Base-by-base conservation (phyloP, 2,797 vertebrate genomes). In the Alauda arvensis region DNA sequence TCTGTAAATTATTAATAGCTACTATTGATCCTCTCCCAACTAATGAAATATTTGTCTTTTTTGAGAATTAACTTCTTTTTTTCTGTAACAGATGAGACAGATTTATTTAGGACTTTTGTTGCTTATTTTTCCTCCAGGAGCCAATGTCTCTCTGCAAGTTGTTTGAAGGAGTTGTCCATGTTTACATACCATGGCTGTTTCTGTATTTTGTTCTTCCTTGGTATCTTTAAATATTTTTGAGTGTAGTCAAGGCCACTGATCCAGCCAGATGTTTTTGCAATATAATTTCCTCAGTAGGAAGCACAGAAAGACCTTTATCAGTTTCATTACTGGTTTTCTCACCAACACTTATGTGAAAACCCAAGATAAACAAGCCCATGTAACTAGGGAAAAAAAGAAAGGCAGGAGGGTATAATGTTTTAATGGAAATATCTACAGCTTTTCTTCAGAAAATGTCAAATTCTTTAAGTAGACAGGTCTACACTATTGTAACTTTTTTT, bases 1-100 rank as follows among this genome's bases (percentile, higher is more conserved):
- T 80, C 66, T 69, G 37, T 92, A 68, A 88, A 88, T 88, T 89
- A 79, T 89, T 92, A 86, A 76, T 80, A 75, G 60, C 34, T 79
- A 2, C 21, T 59, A 43, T 79, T 79, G 81, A 86, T 71, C 31
- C 10, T 86, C 25, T 83, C 15, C 24, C 34, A 70, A 4, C 10
- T 77, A 24, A 62, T 68, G 28, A 83, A 91, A 59, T 71, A 39
- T 21, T 85, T 51, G 15, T 45, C 25, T 57, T 66, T 90, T 40
- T 37, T 70, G 21, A 65, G 14, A 28, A 34, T 15, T 8, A 69
- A 10, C 37, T 66, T 56, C 9, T 20, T 45, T 45, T 33, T 60
- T 51, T 25, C 8, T 85, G 60, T 57, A 48, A 48, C 9, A 56
- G 9, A 26, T 66, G 57, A 85, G 9, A 7, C 31, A 4, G 23